A percentile compares a stretch with the other conserved stretches of the same genome.
These are phyloP conservation scores for Nibea coibor DNA, from an alignment of 2,113 vertebrate genomes.

Conservation along the genomic window DNA sequence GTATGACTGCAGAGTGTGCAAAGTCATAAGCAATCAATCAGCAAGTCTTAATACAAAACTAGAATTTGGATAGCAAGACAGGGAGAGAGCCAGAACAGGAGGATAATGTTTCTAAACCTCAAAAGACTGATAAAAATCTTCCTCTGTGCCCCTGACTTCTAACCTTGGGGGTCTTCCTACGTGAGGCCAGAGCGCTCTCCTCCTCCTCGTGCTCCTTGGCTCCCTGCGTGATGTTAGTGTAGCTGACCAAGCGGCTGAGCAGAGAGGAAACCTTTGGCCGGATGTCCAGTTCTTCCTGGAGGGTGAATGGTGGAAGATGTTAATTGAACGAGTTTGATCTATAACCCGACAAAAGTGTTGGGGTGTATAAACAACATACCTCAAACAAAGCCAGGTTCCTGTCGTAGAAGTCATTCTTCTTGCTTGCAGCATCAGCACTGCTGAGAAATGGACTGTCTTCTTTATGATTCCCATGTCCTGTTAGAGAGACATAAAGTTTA, in stretches of 20 bases:
- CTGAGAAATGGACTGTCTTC: slow-evolving; percentile 95
- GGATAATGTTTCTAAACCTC: slow-evolving; percentile 48
- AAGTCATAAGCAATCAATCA: slow-evolving; percentile 66
- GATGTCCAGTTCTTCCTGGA: slow-evolving; percentile 96
- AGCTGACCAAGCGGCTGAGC: slow-evolving; percentile 96
- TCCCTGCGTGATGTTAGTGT: slow-evolving; percentile 96
- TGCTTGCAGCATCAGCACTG: slow-evolving; percentile 84
- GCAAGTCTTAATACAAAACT: slow-evolving; percentile 67
- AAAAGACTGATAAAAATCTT: slow-evolving; percentile 20
- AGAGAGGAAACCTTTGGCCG: slow-evolving; percentile 97
- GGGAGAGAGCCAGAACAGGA: slow-evolving; percentile 2
- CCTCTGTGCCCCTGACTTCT: background rate
- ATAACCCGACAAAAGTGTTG: background rate
- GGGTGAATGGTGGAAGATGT: slow-evolving; percentile 33
- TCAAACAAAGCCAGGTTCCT: slow-evolving; percentile 97
- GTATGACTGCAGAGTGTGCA: slow-evolving; percentile 37
- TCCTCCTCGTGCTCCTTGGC: slow-evolving; percentile 98
- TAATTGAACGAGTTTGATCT: background rate
- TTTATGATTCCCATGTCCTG: slow-evolving; percentile 93
- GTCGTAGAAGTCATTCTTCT: slow-evolving; percentile 95
- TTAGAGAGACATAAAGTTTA: background rate
- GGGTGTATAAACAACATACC: slow-evolving; percentile 78
- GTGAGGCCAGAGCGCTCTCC: slow-evolving; percentile 87
- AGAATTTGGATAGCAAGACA: slow-evolving; percentile 30
- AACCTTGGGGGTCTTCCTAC: slow-evolving; percentile 92